Evolutionary conservation across 2,113 vertebrate genomes (phyloP).

Genomic region (Notothenia rossii): DNA sequence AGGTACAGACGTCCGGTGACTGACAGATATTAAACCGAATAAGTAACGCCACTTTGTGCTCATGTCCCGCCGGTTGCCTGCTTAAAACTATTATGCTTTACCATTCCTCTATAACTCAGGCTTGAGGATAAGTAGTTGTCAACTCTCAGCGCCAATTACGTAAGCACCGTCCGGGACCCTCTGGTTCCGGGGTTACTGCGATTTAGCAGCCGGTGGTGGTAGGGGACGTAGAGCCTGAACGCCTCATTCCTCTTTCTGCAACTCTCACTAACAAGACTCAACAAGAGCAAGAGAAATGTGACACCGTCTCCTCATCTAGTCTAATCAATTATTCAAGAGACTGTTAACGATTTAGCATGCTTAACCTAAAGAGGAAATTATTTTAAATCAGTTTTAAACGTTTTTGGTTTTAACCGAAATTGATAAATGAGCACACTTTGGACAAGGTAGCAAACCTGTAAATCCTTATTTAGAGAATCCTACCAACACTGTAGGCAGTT

Average conservation of each 20-base stretch:
- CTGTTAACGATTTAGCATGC: constrained; percentile 3
- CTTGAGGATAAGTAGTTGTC: not conserved
- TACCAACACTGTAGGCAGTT: not conserved
- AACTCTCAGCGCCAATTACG: constrained; percentile 31
- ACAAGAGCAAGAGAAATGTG: constrained; percentile 54
- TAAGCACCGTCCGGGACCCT: not conserved
- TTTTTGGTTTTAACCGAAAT: not conserved
- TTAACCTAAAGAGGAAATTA: not conserved
- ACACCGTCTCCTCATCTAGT: constrained; percentile 42
- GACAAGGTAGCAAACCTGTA: not conserved
- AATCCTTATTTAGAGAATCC: not conserved
- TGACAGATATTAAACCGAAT: not conserved
- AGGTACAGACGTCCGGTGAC: not conserved
- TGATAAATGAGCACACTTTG: not conserved
- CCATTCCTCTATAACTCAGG: not conserved
- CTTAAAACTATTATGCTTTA: not conserved
- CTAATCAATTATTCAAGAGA: constrained; percentile 46
- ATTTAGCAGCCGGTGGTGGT: constrained; percentile 26
- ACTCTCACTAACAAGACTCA: constrained; percentile 41
- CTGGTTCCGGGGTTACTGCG: constrained; percentile 36
- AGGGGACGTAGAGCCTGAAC: constrained; percentile 1
- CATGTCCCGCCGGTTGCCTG: not conserved
- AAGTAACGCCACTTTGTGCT: not conserved
- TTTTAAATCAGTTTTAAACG: not conserved
- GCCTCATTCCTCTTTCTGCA: constrained; percentile 22